A percentile compares a stretch with the other conserved stretches of the same genome.
phyloP scores from a whole-genome alignment of 1,140 invertebrate genomes.

The Drosophila saltans region DNA sequence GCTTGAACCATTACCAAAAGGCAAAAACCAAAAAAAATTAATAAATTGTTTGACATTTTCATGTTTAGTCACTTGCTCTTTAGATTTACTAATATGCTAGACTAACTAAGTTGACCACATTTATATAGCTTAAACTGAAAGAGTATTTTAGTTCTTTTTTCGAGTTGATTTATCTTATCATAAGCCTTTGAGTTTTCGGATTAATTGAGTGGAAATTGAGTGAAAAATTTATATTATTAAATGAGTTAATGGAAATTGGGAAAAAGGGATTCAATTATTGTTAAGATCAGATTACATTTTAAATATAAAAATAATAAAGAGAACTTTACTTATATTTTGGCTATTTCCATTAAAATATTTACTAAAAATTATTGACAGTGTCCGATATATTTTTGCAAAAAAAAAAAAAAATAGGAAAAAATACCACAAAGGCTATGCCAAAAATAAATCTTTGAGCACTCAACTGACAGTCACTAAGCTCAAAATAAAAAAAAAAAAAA shows the following conservation, averaged over 20 bases:
- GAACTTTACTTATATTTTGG: no score
- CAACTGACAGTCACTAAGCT: conserved; percentile 39
- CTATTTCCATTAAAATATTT: background rate
- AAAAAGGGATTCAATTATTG: background rate
- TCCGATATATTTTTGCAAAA: background rate
- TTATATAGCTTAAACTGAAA: background rate
- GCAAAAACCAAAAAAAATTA: conserved; percentile 47
- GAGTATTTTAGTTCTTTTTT: background rate
- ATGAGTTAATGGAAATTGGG: background rate
- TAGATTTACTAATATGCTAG: background rate
- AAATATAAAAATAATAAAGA: no score
- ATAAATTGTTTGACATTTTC: conserved; percentile 36
- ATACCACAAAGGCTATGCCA: conserved; percentile 31
- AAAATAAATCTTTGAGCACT: conserved; percentile 60
- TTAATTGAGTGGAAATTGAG: background rate
- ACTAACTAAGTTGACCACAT: background rate
- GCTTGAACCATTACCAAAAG: conserved; percentile 27
- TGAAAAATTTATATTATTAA: no score
- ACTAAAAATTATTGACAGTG: background rate
- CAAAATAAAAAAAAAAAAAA: conserved; percentile 16
- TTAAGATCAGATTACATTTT: background rate
- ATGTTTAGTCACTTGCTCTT: background rate
- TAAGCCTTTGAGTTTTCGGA: background rate
- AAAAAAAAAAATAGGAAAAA: background rate
- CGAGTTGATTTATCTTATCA: background rate